Base-by-base conservation (phyloP, 2,888 invertebrate species). In the Atethmia centrago region DNA sequence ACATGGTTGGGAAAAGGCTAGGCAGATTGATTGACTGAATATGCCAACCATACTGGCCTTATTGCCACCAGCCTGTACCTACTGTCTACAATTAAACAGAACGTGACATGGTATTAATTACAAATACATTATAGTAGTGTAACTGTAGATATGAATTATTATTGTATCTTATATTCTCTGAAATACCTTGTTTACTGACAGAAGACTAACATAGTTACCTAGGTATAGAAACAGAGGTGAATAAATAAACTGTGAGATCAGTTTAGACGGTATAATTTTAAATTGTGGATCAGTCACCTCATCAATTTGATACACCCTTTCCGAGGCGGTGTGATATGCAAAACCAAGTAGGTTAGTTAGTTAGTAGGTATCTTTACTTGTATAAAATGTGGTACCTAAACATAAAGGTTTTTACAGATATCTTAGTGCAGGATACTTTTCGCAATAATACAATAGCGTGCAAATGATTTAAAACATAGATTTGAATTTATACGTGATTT, bases 101-200 rank as follows among this genome's bases (percentile, higher is more conserved):
- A 84, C 83, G 83, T 83, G 82, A 84, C 83, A 72, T 9, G 36
- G 51, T 84, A 82, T 83, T 56, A 74, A 72, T 82, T 80, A 80
- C 80, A 68, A 53, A 47, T 47, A 28, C 65, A 51, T 21, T 66
- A 21, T 2, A 55, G 19, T 36, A 42, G 21, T 31, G 21, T 10
- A 28, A 28, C 40, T 65, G 45, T 51, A 31, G 8, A 25, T 62
- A 21, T 16, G 42, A 16, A 16, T 40, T 70, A 16, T 19, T 25
- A 36, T 16, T 51, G 3, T 45, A 28, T 63, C 9, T 59, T n/a
- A n/a, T n/a, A 9, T 28, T n/a, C 3, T 40, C 8, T 28, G 12
- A 58, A 16, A 12, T 51, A 77, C 25, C 25, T 67, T 36, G 14
- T 74, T 31, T 16, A 56, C 21, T 56, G 1, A n/a, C 9, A 49